These are phyloP conservation scores for Apotomis capreana DNA, from an alignment of 2,888 invertebrate genomes.

Conservation along the genomic window DNA sequence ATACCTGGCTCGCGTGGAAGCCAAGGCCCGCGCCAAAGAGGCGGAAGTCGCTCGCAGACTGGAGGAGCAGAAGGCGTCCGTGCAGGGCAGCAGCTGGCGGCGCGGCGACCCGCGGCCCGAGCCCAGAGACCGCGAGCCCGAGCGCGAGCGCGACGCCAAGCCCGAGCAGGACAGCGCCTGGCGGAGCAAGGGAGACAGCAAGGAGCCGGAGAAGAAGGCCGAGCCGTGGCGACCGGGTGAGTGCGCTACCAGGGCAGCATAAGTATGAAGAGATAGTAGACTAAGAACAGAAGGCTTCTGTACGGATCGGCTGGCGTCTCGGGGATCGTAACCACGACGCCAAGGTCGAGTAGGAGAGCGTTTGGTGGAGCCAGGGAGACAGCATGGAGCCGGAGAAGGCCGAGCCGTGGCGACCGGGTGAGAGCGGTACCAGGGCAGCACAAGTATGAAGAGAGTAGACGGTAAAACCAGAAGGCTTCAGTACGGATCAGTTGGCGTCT, in stretches of 20 bases:
- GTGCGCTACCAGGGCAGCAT: conserved; percentile 40
- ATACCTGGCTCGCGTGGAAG: conserved; percentile 85
- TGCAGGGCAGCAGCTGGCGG: conserved; percentile 62
- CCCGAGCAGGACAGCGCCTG: conserved; percentile 48
- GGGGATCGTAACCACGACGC: conserved; percentile 34
- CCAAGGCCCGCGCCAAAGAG: conserved; percentile 86
- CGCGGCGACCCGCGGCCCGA: conserved; percentile 55
- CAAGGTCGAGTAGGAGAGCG: conserved; percentile 47
- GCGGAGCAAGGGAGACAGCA: conserved; percentile 48
- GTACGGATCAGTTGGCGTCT: too few relatives aligned
- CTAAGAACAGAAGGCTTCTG: too few relatives aligned
- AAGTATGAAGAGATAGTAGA: neutral
- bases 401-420: conserved; percentile 51
- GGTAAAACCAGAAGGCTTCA: too few relatives aligned
- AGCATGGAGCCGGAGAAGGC: conserved; percentile 60
- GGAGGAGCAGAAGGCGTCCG: conserved; percentile 65
- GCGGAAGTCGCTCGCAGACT: conserved; percentile 87
- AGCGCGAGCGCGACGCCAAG: conserved; percentile 41
- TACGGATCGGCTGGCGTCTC: too few relatives aligned
- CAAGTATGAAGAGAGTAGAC: neutral
- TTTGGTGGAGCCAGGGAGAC: conserved; percentile 48
- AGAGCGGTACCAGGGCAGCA: conserved; percentile 44
- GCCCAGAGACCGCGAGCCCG: neutral
- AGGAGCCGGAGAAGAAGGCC: conserved; percentile 61
- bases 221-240: conserved; percentile 66